Evolutionary conservation across 2,888 invertebrate species (phyloP), one percentile per base, ranked within the genome.

Genomic region (Sarcophaga carnaria): DNA sequence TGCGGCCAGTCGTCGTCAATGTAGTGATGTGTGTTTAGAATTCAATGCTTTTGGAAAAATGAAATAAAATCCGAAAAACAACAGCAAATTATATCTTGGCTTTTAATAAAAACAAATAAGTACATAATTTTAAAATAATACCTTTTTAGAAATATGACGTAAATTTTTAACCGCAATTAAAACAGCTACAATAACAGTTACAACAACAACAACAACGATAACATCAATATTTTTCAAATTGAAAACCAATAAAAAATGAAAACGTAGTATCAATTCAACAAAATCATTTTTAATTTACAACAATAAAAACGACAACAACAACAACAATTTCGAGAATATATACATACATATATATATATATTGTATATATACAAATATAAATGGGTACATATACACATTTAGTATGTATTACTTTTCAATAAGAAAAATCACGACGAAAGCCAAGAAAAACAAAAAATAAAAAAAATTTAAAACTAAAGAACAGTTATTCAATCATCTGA

Each of bases 1-100:
- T 77, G 76, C 87, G 82, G 78, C 69, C 74, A 74, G 83, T 80
- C 71, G 77, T 64, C 71, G 80, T 72, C 64, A 72, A 80, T 81
- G 76, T 77, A 49, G 72, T 70, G 69, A 45, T 75, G 69, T 72
- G 37, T 69, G 77, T 60, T 77, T 37, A 59, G 25, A 74, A 69
- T 63, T 72, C 27, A 67, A 70, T 14, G 66, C 71, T 79, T 82
- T 47, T 69, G 79, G 69, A 17, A 75, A 75, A 69, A 49, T 47
- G 37, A 8, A 37, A 37, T 37, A 25, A 6, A 60, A 67, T 63
- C 54, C 49, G 67, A 11, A 64, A 64, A 67, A 47, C 14, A 63
- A 76, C 0, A 14, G 14, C 37, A 49, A 79, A 22, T 8, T 70
- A 17, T n/a, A 4, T 66, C 2, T 66, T 66, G 37, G 14, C 20